Conservation (phyloP, 2,888 invertebrate species). For the Leptarthrus brevirostris region DNA sequence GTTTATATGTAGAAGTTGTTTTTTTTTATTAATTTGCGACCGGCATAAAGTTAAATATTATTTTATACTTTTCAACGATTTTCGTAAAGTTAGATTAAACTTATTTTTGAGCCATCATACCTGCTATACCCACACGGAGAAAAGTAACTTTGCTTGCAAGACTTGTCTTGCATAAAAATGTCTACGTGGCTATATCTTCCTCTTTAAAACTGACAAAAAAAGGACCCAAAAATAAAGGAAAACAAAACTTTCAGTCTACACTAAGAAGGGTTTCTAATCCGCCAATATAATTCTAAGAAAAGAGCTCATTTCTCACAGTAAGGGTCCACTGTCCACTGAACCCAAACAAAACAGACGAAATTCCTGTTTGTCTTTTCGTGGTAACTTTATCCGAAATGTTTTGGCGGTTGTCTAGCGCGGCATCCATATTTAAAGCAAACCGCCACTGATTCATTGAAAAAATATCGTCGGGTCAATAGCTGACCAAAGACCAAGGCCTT, state of each 20-base stretch:
- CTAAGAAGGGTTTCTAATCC: conserved; percentile 2
- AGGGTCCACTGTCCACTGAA: background rate
- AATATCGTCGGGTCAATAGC: conserved; percentile 17
- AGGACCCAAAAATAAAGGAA: too few relatives aligned
- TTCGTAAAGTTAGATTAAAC: too few relatives aligned
- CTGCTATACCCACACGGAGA: too few relatives aligned
- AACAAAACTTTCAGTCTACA: conserved; percentile 1
- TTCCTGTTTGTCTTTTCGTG: background rate
- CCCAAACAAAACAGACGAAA: conserved; percentile 16
- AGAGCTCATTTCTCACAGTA: background rate
- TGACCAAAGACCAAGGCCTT: conserved; percentile 12
- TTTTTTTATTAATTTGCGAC: too few relatives aligned
- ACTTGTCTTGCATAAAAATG: too few relatives aligned
- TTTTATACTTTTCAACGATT: too few relatives aligned
- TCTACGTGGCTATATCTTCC: too few relatives aligned
- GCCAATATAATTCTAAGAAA: conserved; percentile 8
- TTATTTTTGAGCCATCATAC: too few relatives aligned
- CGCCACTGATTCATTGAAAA: background rate
- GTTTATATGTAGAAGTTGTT: too few relatives aligned
- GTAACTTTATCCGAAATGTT: conserved; percentile 19
- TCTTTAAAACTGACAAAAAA: too few relatives aligned
- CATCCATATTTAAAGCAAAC: background rate
- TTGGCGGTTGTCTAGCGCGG: background rate
- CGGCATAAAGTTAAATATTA: too few relatives aligned
- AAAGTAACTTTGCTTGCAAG: too few relatives aligned